Conservation (phyloP, 2,888 invertebrate genomes). For the Drosophila greeni region DNA sequence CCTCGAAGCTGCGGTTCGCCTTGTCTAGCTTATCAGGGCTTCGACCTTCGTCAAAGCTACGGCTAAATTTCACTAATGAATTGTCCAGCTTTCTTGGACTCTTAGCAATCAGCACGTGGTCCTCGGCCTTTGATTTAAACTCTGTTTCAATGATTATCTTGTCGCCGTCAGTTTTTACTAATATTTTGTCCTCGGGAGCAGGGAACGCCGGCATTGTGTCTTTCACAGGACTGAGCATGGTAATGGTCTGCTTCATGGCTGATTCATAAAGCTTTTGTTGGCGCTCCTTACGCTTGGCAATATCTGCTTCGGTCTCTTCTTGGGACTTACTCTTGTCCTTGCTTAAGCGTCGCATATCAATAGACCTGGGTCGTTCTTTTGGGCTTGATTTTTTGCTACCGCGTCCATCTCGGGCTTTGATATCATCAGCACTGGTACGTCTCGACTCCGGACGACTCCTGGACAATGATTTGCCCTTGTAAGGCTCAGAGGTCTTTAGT, state of each 20-base stretch:
- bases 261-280: constrained; percentile 88
- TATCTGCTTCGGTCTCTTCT: constrained; percentile 85
- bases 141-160: constrained; percentile 86
- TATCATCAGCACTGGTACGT: constrained; percentile 80
- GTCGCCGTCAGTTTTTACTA: constrained; percentile 85
- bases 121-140: constrained; percentile 86
- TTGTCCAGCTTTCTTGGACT: constrained; percentile 86
- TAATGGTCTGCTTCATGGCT: constrained; percentile 87
- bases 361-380: constrained; percentile 85
- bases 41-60: constrained; percentile 83
- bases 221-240: constrained; percentile 86
- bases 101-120: constrained; percentile 87
- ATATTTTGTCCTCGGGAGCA: constrained; percentile 85
- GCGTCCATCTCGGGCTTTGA: constrained; percentile 66
- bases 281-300: constrained; percentile 85
- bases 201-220: constrained; percentile 86
- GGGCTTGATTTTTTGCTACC: constrained; percentile 80
- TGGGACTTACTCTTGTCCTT: constrained; percentile 85
- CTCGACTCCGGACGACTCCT: constrained; percentile 78
- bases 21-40: constrained; percentile 81
- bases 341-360: constrained; percentile 80
- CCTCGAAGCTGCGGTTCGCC: constrained; percentile 83
- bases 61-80: constrained; percentile 82
- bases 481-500: constrained; percentile 70
- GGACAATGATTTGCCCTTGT: constrained; percentile 67